Conservation (phyloP, 2,797 vertebrate genomes). For the Sandelia bainsii region DNA sequence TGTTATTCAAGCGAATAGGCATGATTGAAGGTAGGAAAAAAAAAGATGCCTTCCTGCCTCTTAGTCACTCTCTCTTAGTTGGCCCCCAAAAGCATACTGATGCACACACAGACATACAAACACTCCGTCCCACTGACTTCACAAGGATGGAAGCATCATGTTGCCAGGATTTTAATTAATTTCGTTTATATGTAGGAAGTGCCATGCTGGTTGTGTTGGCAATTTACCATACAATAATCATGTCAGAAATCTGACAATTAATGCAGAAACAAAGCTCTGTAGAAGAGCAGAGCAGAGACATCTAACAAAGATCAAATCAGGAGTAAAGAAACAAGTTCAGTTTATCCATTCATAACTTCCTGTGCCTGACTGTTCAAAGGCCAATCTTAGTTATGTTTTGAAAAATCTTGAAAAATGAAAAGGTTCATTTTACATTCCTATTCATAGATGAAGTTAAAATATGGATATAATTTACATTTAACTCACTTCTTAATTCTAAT, state of each 20-base stretch:
- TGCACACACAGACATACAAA: constrained; percentile 4
- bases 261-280: constrained; percentile 21
- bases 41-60: constrained; percentile 6
- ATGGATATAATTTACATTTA: neutral
- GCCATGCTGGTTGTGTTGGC: constrained; percentile 28
- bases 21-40: constrained; percentile 15
- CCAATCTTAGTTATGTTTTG: too few relatives aligned
- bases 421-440: neutral
- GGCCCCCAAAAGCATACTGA: neutral
- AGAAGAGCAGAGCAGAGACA: constrained; percentile 23
- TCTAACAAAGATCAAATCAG: neutral
- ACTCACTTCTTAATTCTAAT: neutral
- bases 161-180: constrained; percentile 65
- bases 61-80: too few relatives aligned
- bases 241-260: constrained; percentile 40
- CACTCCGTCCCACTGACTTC: constrained; percentile 36
- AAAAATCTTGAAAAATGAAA: neutral
- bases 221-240: constrained; percentile 46
- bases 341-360: neutral
- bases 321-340: neutral
- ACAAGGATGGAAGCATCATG: constrained; percentile 31
- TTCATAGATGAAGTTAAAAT: neutral
- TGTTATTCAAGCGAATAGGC: constrained; percentile 19
- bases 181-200: constrained; percentile 38
- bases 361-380: neutral